Conservation (phyloP, 2,888 invertebrate genomes). For the Spilarctia lutea region DNA sequence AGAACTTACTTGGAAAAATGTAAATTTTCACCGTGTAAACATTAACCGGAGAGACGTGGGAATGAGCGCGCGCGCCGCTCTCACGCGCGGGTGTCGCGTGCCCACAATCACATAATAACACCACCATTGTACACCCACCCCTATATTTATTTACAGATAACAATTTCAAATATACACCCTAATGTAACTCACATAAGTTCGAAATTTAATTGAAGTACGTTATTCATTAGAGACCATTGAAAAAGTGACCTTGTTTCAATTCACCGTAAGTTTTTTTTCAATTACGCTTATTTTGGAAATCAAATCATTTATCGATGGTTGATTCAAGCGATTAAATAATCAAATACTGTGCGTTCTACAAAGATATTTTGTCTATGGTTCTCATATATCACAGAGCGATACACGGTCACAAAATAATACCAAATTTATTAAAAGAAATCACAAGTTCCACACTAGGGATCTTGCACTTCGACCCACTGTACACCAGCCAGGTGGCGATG, state of each 20-base stretch:
- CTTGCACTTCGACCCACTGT: too few relatives aligned
- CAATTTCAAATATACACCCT: constrained; percentile 1
- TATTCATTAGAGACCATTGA: neutral
- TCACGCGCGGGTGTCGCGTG: constrained; percentile 69
- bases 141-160: constrained; percentile 23
- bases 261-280: neutral
- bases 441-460: neutral
- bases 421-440: neutral
- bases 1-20: constrained; percentile 49
- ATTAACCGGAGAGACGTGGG: constrained; percentile 58
- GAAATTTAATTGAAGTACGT: neutral
- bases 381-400: neutral
- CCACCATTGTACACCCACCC: constrained; percentile 46
- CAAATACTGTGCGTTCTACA: constrained; percentile 9
- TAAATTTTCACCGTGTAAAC: constrained; percentile 41
- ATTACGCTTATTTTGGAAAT: constrained; percentile 26
- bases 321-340: constrained; percentile 37
- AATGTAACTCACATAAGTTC: neutral
- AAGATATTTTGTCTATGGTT: constrained; percentile 26
- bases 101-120: constrained; percentile 43
- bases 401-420: neutral
- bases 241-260: neutral
- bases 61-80: constrained; percentile 64
- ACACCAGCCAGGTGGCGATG: too few relatives aligned
- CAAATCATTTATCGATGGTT: constrained; percentile 45